A percentile compares a stretch with the other conserved stretches of the same genome.
phyloP scores from a whole-genome alignment of 1,140 invertebrate genomes.

The Holcopasites calliopsidis region DNA sequence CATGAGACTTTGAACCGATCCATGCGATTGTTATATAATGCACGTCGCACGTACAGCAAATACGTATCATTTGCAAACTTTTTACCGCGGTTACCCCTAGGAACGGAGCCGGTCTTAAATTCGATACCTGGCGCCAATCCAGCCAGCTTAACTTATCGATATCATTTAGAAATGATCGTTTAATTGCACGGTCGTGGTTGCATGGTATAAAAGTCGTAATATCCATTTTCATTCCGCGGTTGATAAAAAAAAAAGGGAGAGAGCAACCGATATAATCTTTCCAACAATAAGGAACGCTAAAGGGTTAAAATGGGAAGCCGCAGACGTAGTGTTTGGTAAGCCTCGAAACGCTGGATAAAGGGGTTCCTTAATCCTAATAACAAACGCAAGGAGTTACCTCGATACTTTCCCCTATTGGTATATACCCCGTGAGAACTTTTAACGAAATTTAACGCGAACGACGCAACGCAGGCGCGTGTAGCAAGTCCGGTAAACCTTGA shows the following conservation, averaged over 20 bases:
- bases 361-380: not conserved
- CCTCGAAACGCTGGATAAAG: not conserved
- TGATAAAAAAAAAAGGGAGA: not conserved
- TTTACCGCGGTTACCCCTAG: constrained; percentile 8
- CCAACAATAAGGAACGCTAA: not conserved
- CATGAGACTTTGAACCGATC: not conserved
- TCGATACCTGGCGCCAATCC: constrained; percentile 46
- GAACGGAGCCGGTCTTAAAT: constrained; percentile 20
- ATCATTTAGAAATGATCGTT: constrained; percentile 23
- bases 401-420: not conserved
- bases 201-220: not conserved
- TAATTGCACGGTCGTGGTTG: constrained; percentile 10
- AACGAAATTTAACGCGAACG: not conserved
- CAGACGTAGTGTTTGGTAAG: constrained; percentile 9
- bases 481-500: constrained; percentile 1
- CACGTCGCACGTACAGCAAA: not conserved
- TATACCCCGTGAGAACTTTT: not conserved
- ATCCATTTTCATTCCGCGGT: not conserved
- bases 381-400: not conserved
- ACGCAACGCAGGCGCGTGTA: not conserved
- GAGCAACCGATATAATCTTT: not conserved
- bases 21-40: constrained; percentile 6
- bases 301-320: constrained; percentile 1
- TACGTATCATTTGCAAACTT: constrained; percentile 1
- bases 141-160: constrained; percentile 35